These are phyloP conservation scores for Apantesis nais DNA, from an alignment of 2,888 invertebrate genomes.

Conservation along the genomic window DNA sequence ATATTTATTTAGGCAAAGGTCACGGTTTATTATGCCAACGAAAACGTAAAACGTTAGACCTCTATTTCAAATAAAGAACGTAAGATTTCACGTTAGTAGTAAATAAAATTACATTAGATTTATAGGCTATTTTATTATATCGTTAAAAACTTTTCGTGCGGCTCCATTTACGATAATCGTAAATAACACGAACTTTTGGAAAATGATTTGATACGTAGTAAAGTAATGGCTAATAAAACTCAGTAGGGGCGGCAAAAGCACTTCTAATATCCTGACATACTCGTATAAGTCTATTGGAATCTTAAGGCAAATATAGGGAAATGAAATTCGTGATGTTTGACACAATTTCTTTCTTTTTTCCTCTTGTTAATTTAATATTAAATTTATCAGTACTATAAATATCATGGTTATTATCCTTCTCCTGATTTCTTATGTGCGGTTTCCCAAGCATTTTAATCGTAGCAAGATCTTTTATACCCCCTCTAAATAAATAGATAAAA, in stretches of 20 bases:
- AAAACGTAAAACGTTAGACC: background rate
- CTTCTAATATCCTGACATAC: background rate
- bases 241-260: constrained; percentile 18
- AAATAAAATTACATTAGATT: constrained; percentile 43
- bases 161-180: constrained; percentile 44
- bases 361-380: no score
- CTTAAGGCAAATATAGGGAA: no score
- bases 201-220: constrained; percentile 32
- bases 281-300: background rate
- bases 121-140: constrained; percentile 43
- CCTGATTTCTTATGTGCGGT: no score
- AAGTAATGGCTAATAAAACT: constrained; percentile 42
- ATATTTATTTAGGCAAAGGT: constrained; percentile 3
- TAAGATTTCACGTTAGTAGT: constrained; percentile 24
- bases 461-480: no score
- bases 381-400: no score
- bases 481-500: background rate
- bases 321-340: background rate
- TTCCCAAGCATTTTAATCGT: no score
- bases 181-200: constrained; percentile 40
- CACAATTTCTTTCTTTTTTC: background rate
- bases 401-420: no score
- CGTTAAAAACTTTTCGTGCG: constrained; percentile 43
- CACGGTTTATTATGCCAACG: background rate
- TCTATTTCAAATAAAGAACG: background rate